Evolutionary conservation across 2,888 invertebrate genomes (phyloP).

Genomic region (Resseliella maxima): DNA sequence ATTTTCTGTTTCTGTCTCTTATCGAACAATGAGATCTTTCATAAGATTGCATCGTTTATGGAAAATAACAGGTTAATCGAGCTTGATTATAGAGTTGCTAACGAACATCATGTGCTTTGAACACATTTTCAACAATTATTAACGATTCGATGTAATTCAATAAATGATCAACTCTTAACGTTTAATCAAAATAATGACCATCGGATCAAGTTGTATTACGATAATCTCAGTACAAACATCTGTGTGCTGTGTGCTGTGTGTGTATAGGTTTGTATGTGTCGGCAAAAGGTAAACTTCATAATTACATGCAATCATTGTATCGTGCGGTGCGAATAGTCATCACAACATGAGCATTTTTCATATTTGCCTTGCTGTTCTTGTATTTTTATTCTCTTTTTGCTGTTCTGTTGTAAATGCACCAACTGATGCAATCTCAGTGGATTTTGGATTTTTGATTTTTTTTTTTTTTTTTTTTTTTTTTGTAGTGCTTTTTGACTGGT

Average conservation of each 20-base stretch:
- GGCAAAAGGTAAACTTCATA: conserved; percentile 43
- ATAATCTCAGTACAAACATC: neutral
- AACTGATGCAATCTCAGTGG: conserved; percentile 37
- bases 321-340: conserved; percentile 44
- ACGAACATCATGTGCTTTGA: conserved; percentile 7
- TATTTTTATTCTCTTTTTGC: neutral
- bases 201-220: neutral
- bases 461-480: too few species aligned
- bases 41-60: neutral
- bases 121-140: neutral
- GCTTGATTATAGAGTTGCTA: neutral
- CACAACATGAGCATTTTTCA: conserved; percentile 39
- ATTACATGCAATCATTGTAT: conserved; percentile 54
- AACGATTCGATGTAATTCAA: conserved; percentile 41
- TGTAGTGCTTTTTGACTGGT: neutral
- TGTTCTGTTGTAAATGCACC: neutral
- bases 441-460: neutral
- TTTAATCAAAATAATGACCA: conserved; percentile 43
- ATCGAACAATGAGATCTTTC: too few species aligned
- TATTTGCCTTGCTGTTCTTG: neutral
- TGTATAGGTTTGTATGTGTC: neutral
- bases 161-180: conserved; percentile 35
- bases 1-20: too few species aligned
- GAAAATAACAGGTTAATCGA: conserved; percentile 42
- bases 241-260: too few species aligned